Conservation (phyloP, 2,113 vertebrate genomes). For the Pelecanus crispus region DNA sequence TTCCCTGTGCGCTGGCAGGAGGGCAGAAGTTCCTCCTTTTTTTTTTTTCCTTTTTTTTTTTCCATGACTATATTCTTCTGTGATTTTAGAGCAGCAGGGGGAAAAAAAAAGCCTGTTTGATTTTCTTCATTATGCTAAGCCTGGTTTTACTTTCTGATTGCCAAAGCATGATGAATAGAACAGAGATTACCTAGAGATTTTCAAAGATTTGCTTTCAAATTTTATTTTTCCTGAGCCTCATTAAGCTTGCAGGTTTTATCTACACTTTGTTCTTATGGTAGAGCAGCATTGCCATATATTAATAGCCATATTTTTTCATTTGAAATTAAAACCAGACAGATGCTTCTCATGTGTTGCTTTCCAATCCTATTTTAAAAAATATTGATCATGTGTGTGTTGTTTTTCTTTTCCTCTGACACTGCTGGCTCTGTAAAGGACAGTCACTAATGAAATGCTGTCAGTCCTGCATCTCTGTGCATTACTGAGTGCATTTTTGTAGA, state of each 20-base stretch:
- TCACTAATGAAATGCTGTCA: not conserved
- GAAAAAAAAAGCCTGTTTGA: not conserved
- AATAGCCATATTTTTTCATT: not conserved
- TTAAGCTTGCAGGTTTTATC: slow-evolving; percentile 1
- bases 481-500: not conserved
- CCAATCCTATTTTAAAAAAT: not conserved
- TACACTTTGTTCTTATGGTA: not conserved
- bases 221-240: slow-evolving; percentile 6
- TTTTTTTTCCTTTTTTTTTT: too few relatives aligned
- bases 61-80: not conserved
- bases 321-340: not conserved
- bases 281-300: not conserved
- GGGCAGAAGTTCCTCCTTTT: not conserved
- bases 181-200: not conserved
- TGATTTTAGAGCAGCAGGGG: not conserved
- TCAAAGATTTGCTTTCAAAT: slow-evolving; percentile 26
- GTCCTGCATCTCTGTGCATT: not conserved
- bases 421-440: not conserved
- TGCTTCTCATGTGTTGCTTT: not conserved
- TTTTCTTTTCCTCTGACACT: not conserved
- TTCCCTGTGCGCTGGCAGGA: not conserved
- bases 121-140: not conserved
- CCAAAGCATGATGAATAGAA: slow-evolving; percentile 6
- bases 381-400: not conserved
- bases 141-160: slow-evolving; percentile 13